Conservation (phyloP, 2,797 vertebrate genomes). For the Micrastur ruficollis region DNA sequence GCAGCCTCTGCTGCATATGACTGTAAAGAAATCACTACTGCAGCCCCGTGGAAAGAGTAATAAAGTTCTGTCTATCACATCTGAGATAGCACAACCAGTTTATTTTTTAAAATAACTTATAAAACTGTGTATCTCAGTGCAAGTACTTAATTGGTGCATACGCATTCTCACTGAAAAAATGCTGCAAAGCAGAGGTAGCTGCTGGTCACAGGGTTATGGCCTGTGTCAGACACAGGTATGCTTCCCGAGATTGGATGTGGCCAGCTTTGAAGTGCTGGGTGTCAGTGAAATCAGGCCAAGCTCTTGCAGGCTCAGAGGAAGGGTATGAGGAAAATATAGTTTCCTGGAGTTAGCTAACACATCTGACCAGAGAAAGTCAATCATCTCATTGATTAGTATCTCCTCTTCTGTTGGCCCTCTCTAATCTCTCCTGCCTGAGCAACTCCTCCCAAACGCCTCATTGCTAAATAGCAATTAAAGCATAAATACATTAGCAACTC, state of each 20-base stretch:
- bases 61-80: not conserved
- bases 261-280: conserved; percentile 18
- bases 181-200: not conserved
- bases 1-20: not conserved
- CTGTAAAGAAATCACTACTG: not conserved
- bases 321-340: conserved; percentile 8
- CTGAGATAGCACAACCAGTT: not conserved
- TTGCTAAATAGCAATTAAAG: conserved; percentile 50
- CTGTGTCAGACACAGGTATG: not conserved
- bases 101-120: not conserved
- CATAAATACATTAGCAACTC: not conserved
- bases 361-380: conserved; percentile 49
- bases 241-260: not conserved
- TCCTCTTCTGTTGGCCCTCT: conserved; percentile 8
- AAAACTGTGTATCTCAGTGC: not conserved
- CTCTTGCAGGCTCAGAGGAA: not conserved
- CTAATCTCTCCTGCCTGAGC: conserved; percentile 1
- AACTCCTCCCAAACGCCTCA: not conserved
- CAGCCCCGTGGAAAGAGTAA: not conserved
- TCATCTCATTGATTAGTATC: not conserved
- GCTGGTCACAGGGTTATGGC: not conserved
- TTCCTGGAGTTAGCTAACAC: conserved; percentile 30
- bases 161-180: not conserved
- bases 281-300: not conserved
- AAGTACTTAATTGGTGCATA: not conserved